Evolutionary conservation across 2,797 vertebrate genomes (phyloP).

Genomic region (Eupleurogrammus muticus): DNA sequence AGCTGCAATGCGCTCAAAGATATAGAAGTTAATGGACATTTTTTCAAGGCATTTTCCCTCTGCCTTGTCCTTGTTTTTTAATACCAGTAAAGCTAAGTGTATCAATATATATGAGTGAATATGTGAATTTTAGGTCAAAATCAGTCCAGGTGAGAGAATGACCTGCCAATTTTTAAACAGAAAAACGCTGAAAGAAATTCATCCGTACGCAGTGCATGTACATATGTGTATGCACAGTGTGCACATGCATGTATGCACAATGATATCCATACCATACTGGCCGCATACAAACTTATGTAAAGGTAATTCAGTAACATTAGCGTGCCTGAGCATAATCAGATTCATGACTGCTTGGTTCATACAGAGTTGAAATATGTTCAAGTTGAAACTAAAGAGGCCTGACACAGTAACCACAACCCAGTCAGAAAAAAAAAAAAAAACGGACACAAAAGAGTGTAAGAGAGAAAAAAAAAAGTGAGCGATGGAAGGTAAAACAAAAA

Average conservation of each 20-base stretch:
- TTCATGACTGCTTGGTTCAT: slow-evolving; percentile 72
- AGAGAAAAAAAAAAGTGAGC: slow-evolving; percentile 11
- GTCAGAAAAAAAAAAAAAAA: slow-evolving; percentile 28
- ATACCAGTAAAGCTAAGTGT: not conserved
- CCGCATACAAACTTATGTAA: slow-evolving; percentile 14
- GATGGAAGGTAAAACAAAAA: slow-evolving; percentile 42
- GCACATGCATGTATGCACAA: slow-evolving; percentile 13
- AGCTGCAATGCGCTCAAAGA: not conserved
- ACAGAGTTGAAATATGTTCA: slow-evolving; percentile 69
- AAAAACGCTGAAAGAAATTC: not conserved
- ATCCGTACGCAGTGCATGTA: not conserved
- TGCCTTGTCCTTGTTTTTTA: not conserved
- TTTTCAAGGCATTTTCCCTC: too few relatives aligned
- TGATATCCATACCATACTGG: slow-evolving; percentile 5
- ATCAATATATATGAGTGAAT: not conserved
- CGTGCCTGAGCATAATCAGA: slow-evolving; percentile 71
- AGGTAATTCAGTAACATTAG: slow-evolving; percentile 66
- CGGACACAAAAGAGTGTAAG: slow-evolving; percentile 29
- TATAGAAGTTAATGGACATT: not conserved
- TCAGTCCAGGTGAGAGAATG: not conserved
- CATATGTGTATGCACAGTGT: not conserved
- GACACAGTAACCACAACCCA: slow-evolving; percentile 49
- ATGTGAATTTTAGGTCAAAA: not conserved
- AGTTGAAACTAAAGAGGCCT: slow-evolving; percentile 63
- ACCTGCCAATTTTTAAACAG: not conserved